Base-by-base conservation (phyloP, 1,140 invertebrate genomes). In the Nasonia longicornis region DNA sequence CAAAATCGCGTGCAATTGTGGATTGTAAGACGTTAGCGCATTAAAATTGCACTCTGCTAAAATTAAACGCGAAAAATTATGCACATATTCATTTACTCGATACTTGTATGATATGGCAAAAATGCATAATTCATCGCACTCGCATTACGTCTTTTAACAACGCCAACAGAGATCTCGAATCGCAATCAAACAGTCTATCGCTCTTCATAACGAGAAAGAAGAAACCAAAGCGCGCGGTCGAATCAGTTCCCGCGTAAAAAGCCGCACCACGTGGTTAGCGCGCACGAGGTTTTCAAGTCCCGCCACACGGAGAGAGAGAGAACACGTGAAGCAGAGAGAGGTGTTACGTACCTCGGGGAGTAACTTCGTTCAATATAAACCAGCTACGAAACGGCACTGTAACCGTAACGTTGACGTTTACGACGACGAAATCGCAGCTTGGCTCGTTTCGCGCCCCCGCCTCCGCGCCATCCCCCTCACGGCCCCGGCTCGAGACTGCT, bases 331-430 rank as follows among this genome's bases (percentile, higher is more conserved):
- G 45, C 45, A 16, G 45, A 48, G 45, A 85, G 88, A 89, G 89
- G 89, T 91, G 90, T 90, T 91, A 90, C 87, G 89, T 90, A 91
- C 89, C 89, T 91, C 88, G 86, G 90, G 90, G 89, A 91, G 89
- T 89, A 90, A 90, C 87, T 89, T 88, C 87, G 88, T 91, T 90
- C 89, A 89, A 91, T 91, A 91, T 91, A 91, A 90, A 91, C 88
- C 87, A 90, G 88, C 88, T 85, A 89, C 85, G 87, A 38, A 91
- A 91, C 88, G 90, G 90, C 89, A 86, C 88, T 89, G 90, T 91
- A 91, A 91, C 89, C 90, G 90, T 91, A 91, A 91, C 89, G 89
- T 88, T 91, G 90, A 91, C 90, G 90, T 91, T 91, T 91, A 91
- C 90, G 90, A 91, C 88, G 87, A 90, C 90, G 89, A 91, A 91